These are phyloP conservation scores for Tiliqua scincoides DNA, from an alignment of 2,113 vertebrate genomes.

Conservation along the genomic window DNA sequence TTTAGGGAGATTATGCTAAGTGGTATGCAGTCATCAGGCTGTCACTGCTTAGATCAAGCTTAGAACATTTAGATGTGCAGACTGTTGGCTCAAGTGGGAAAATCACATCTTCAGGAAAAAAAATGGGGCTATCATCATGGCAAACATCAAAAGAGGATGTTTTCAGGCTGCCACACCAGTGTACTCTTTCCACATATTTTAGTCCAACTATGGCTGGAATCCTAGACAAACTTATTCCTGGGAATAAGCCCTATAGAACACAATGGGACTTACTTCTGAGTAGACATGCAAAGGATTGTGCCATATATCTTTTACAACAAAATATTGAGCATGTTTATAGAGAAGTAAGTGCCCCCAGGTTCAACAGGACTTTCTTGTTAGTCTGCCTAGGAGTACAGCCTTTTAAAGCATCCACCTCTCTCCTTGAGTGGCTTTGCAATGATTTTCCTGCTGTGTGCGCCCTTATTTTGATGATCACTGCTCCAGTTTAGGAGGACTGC, in stretches of 20 bases:
- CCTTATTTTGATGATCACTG: neutral
- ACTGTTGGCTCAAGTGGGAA: neutral
- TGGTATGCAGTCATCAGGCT: neutral
- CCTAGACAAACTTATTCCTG: no score
- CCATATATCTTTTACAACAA: neutral
- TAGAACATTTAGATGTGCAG: conserved; percentile 6
- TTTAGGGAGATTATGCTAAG: conserved; percentile 15
- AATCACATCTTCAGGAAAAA: neutral
- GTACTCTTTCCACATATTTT: conserved; percentile 8
- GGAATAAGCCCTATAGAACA: no score
- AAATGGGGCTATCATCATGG: neutral
- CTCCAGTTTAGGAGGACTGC: neutral
- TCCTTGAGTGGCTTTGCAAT: neutral
- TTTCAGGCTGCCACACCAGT: neutral
- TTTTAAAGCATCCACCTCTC: neutral
- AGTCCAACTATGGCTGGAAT: neutral
- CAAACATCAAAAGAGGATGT: neutral
- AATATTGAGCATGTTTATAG: no score
- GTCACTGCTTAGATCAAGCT: conserved; percentile 13
- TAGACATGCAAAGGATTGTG: no score
- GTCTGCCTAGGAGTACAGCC: neutral
- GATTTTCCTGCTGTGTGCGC: neutral
- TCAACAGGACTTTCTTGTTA: no score
- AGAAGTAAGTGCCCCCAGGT: no score
- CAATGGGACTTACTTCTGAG: no score